Conservation (phyloP, 2,797 vertebrate genomes). For the Catharus ustulatus region DNA sequence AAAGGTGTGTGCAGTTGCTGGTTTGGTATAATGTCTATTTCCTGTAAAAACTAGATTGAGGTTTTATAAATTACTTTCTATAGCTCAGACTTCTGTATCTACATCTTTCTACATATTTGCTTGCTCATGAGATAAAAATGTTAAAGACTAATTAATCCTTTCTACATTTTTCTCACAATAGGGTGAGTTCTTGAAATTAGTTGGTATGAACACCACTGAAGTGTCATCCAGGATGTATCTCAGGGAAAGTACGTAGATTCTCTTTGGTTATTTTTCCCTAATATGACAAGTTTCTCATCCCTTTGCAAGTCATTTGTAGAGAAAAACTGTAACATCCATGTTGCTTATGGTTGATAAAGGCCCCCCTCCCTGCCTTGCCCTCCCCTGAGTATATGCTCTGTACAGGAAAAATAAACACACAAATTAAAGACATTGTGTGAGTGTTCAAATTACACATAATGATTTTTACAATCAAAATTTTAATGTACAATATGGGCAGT, state of each 20-base stretch:
- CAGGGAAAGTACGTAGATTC: not conserved
- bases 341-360: not conserved
- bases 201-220: not conserved
- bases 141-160: not conserved
- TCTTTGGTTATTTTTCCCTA: not conserved
- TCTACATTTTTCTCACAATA: not conserved
- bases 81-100: not conserved
- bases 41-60: not conserved
- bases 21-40: not conserved
- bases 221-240: not conserved
- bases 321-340: not conserved
- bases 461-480: not conserved
- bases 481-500: not conserved
- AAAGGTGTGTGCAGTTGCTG: not conserved
- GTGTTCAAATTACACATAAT: not conserved
- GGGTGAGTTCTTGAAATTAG: not conserved
- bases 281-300: not conserved
- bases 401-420: not conserved
- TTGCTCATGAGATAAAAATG: not conserved
- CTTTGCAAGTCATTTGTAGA: not conserved
- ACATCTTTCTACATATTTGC: not conserved
- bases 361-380: rapidly evolving
- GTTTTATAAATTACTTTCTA: not conserved
- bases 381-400: not conserved
- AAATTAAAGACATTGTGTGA: not conserved